Conservation (phyloP, 2,113 vertebrate species). For the Sciurus niger region DNA sequence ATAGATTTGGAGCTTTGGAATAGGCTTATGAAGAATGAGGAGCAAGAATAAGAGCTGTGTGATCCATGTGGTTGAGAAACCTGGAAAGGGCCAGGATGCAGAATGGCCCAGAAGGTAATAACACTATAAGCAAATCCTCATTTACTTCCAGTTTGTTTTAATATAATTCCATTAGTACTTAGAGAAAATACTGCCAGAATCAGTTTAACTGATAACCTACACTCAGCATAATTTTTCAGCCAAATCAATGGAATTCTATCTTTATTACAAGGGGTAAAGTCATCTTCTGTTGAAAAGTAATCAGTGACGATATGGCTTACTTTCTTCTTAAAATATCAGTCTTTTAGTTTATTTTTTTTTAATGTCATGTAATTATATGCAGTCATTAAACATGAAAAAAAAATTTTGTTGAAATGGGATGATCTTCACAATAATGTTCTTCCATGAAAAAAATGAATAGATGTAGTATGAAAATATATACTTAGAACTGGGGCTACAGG, state of each 20-base stretch:
- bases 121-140: neutral
- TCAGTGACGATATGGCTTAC: constrained; percentile 8
- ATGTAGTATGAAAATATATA: neutral
- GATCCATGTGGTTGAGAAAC: neutral
- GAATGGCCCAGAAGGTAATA: neutral
- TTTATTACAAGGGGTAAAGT: constrained; percentile 21
- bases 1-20: neutral
- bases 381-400: constrained; percentile 32
- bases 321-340: neutral
- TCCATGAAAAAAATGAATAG: neutral
- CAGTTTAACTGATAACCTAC: neutral
- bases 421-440: neutral
- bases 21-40: neutral
- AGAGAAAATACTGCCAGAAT: neutral
- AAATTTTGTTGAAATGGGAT: neutral
- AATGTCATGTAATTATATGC: constrained; percentile 23
- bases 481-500: neutral
- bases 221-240: neutral
- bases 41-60: neutral
- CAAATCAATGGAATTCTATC: constrained; percentile 47
- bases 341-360: neutral
- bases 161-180: neutral
- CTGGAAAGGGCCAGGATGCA: neutral
- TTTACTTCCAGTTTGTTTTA: neutral
- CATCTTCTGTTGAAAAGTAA: constrained; percentile 1